A percentile compares a stretch with the other conserved stretches of the same genome.
phyloP scores from a whole-genome alignment of 2,797 vertebrate genomes.

The Selene dorsalis region DNA sequence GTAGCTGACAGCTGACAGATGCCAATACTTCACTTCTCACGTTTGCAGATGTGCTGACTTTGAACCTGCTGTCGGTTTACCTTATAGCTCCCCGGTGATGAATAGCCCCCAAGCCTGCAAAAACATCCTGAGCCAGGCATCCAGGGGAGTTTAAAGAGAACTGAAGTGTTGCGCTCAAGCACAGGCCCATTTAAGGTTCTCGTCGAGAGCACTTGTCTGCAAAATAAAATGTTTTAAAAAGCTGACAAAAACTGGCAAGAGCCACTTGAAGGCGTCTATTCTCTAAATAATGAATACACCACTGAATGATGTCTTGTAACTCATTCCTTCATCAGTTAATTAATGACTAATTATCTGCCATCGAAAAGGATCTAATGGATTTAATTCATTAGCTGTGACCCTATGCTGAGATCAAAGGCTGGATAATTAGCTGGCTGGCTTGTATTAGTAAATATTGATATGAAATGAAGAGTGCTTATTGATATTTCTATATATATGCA shows the following conservation, averaged over 20 bases:
- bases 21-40: slow-evolving; percentile 39
- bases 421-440: slow-evolving; percentile 1
- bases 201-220: slow-evolving; percentile 20
- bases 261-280: background rate
- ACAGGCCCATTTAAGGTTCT: background rate
- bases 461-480: slow-evolving; percentile 17
- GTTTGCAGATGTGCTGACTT: slow-evolving; percentile 65
- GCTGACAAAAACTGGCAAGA: background rate
- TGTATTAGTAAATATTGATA: slow-evolving; percentile 6
- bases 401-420: slow-evolving; percentile 18
- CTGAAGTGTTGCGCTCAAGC: slow-evolving; percentile 25
- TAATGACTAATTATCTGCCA: slow-evolving; percentile 22
- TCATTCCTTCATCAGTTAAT: slow-evolving; percentile 16
- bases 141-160: slow-evolving; percentile 33
- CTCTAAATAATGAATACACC: background rate
- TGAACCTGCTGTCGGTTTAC: slow-evolving; percentile 46
- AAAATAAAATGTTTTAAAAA: slow-evolving; percentile 13
- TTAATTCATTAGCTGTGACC: slow-evolving; percentile 37
- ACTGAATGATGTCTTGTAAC: slow-evolving; percentile 1
- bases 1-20: slow-evolving; percentile 45
- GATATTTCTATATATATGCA: too few species aligned
- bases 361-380: slow-evolving; percentile 20
- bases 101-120: slow-evolving; percentile 29
- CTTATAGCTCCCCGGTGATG: slow-evolving; percentile 54
- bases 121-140: slow-evolving; percentile 50